Evolutionary conservation across 2,888 invertebrate species (phyloP).

Genomic region (Osmoderma eremita): DNA sequence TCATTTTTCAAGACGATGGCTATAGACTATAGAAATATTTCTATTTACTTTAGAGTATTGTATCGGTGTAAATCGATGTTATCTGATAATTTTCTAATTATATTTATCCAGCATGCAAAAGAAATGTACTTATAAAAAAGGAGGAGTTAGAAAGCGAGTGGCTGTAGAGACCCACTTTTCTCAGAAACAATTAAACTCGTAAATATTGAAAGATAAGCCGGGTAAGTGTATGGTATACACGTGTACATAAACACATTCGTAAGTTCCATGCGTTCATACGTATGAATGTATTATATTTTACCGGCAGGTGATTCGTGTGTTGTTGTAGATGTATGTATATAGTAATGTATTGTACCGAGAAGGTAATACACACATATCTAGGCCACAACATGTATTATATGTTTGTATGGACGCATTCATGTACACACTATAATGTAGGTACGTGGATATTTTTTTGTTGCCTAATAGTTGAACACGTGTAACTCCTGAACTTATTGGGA

Average conservation of each 20-base stretch:
- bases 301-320: slow-evolving; percentile 3
- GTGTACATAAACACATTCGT: no score
- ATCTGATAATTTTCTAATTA: slow-evolving; percentile 22
- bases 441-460: no score
- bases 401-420: background rate
- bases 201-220: slow-evolving; percentile 21
- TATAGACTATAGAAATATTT: no score
- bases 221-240: no score
- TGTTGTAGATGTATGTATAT: background rate
- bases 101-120: slow-evolving; percentile 14
- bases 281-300: no score
- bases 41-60: slow-evolving; percentile 3
- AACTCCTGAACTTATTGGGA: no score
- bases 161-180: slow-evolving; percentile 18
- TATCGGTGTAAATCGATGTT: background rate
- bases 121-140: background rate
- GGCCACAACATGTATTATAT: slow-evolving; percentile 10
- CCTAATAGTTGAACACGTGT: no score
- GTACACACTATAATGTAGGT: no score
- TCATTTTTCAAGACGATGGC: no score
- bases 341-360: no score
- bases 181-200: slow-evolving; percentile 22
- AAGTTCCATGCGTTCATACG: no score
- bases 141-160: slow-evolving; percentile 25
- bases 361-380: slow-evolving; percentile 3